Conservation (phyloP, 2,797 vertebrate species). For the Scomberomorus guttatus region DNA sequence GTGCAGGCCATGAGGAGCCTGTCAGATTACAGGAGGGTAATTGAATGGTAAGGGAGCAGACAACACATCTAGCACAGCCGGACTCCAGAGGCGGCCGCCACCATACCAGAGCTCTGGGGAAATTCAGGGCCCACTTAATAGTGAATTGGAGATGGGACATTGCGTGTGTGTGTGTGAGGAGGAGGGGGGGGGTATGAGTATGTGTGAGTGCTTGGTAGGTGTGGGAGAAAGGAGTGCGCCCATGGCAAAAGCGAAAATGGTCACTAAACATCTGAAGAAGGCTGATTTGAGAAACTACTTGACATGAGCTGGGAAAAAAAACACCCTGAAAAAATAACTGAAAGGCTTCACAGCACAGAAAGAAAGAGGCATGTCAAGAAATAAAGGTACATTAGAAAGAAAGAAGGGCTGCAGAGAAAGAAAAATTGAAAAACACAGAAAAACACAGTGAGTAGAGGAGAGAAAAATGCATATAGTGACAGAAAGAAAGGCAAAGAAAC, state of each 20-base stretch:
- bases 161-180: slow-evolving; percentile 34
- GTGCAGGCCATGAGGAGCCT: slow-evolving; percentile 80
- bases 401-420: neutral
- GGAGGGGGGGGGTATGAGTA: slow-evolving; percentile 24
- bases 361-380: slow-evolving; percentile 16
- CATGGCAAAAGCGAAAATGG: slow-evolving; percentile 57
- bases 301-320: slow-evolving; percentile 16
- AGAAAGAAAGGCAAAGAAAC: neutral
- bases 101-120: slow-evolving; percentile 79
- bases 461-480: neutral
- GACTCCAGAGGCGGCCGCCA: slow-evolving; percentile 77
- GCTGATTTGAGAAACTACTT: slow-evolving; percentile 56
- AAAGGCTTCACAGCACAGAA: slow-evolving; percentile 2
- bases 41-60: slow-evolving; percentile 82
- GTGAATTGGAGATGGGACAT: slow-evolving; percentile 76
- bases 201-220: slow-evolving; percentile 32
- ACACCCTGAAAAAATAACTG: neutral
- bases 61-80: slow-evolving; percentile 82
- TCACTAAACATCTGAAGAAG: slow-evolving; percentile 58
- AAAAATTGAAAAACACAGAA: slow-evolving; percentile 2
- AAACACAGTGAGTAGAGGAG: slow-evolving; percentile 1
- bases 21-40: slow-evolving; percentile 85
- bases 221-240: slow-evolving; percentile 61
- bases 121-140: slow-evolving; percentile 80
- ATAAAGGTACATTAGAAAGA: neutral